Evolutionary conservation across 2,888 invertebrate species (phyloP), one percentile per base, ranked within the genome.

Genomic region (Deroplatys truncata): DNA sequence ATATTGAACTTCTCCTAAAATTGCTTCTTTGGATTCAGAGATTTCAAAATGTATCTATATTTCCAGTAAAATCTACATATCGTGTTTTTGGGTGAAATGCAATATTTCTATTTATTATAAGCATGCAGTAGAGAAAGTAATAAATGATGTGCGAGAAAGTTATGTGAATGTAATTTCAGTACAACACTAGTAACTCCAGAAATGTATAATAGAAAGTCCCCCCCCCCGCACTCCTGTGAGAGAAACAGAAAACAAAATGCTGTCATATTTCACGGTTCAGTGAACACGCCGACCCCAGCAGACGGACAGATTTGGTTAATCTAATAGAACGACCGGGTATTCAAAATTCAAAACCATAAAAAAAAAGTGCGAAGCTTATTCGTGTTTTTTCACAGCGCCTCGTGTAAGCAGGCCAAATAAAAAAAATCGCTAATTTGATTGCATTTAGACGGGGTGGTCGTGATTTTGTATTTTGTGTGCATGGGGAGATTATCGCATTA

Each of bases 381-480:
- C 82, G 82, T 86, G 88, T 89, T 90, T 89, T 72, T 90, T 86
- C 86, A 35, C 43, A 35, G 29, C 89, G 84, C 87, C 86, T 84
- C 90, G 28, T 82, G 82, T 89, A 89, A 89, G 86, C 89, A 88
- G 89, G 87, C 89, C 88, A 89, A 31, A 35, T 89, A 88, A 89
- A 89, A n/a, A 88, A 89, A 89, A 89, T 85, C 89, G 5, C 89
- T 86, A 86, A 90, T 89, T 89, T 89, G 86, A 89, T 89, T 90
- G 89, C 89, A 90, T 90, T 90, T 89, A 89, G 82, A 72, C 56
- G 20, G 56, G 56, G 56, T 87, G 85, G 72, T 89, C 89, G 84
- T 90, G 90, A 89, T 88, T 90, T 90, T 89, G 87, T 88, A 88
- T 87, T 87, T 87, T 87, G 84, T 88, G 72, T 88, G 7, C 35